phyloP scores from a whole-genome alignment of 2,113 vertebrate species.

The Lasiurus cinereus region DNA sequence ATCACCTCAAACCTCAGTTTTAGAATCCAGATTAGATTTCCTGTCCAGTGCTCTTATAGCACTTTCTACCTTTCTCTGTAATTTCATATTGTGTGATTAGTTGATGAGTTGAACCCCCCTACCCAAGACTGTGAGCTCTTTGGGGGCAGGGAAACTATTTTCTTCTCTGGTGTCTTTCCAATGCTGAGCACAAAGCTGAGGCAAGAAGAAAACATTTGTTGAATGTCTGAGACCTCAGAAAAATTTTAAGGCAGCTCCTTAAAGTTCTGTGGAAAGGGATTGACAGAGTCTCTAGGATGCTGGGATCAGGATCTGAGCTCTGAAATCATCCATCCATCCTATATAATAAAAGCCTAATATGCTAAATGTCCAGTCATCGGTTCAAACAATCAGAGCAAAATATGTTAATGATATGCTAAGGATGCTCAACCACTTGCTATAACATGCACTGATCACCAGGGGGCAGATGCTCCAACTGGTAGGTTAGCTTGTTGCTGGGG shows the following conservation, averaged over 20 bases:
- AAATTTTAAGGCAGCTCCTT: neutral
- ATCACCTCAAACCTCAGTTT: neutral
- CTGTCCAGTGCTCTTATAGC: neutral
- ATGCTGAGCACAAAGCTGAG: neutral
- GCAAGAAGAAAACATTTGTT: neutral
- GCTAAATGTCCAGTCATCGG: too few relatives aligned
- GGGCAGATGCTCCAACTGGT: too few relatives aligned
- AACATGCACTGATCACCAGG: too few relatives aligned
- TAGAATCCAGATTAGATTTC: neutral
- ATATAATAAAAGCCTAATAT: too few relatives aligned
- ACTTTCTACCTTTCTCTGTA: neutral
- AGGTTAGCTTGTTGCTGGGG: too few relatives aligned
- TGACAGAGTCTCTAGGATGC: neutral
- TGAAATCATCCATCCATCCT: neutral
- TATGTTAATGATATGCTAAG: too few relatives aligned
- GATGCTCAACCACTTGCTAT: too few relatives aligned
- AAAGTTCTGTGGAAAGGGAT: neutral
- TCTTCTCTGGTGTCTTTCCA: neutral
- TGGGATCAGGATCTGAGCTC: neutral
- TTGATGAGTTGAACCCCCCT: neutral
- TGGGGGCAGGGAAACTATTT: neutral
- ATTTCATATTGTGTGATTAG: neutral
- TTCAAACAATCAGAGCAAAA: too few relatives aligned
- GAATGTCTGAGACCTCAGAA: neutral
- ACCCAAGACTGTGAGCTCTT: neutral